A percentile compares a stretch with the other conserved stretches of the same genome.
These are phyloP conservation scores for Fulmarus glacialis DNA, from an alignment of 2,113 vertebrate genomes.

Conservation along the genomic window DNA sequence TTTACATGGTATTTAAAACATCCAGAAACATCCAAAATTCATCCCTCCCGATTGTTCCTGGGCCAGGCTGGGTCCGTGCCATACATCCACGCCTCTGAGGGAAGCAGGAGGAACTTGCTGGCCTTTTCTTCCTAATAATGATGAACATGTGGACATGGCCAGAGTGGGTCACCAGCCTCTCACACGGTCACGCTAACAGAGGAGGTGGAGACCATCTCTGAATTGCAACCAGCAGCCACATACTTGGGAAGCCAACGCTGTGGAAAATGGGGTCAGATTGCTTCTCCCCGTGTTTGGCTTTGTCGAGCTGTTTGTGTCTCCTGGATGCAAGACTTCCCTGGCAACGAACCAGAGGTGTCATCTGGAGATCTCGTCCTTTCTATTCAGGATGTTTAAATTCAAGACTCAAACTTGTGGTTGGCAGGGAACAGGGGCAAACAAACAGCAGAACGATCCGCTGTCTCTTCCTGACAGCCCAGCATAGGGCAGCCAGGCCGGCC, in stretches of 20 bases:
- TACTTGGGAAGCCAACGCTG: background rate
- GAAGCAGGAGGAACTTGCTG: background rate
- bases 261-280: background rate
- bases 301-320: slow-evolving; percentile 2
- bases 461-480: background rate
- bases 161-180: background rate
- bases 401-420: background rate
- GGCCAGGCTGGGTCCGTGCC: background rate
- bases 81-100: background rate
- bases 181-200: background rate
- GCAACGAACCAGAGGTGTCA: background rate
- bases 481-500: background rate
- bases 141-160: background rate
- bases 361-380: background rate
- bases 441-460: background rate
- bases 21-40: background rate
- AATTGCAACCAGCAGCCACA: background rate
- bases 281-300: background rate
- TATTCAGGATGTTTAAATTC: slow-evolving; percentile 5
- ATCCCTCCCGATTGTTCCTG: accelerated
- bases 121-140: background rate
- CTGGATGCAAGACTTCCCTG: background rate
- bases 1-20: background rate
- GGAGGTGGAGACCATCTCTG: background rate
- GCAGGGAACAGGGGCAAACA: background rate